Base-by-base conservation (phyloP, 2,888 invertebrate genomes). In the Scaptomyza tumidula region DNA sequence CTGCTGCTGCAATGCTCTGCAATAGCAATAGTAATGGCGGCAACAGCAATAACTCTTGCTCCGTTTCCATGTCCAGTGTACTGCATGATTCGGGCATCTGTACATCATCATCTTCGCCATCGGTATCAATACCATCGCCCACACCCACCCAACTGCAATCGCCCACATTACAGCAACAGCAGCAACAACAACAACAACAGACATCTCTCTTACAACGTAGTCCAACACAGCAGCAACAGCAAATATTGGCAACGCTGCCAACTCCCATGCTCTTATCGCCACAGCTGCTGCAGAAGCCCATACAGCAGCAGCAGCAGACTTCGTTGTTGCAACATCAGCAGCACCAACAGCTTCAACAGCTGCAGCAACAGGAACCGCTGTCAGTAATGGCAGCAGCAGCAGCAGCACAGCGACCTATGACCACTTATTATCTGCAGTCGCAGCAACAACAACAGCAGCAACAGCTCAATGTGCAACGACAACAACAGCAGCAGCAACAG, bases 61-160 rank as follows among this genome's bases (percentile, higher is more conserved):
- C 90, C 6, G 83, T 90, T 14, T 86, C 90, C 1, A 90, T 90
- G 66, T 87, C 90, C 2, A 91, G 86, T 75, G 78, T 90, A 50
- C 14, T 90, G 82, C 91, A 91, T 37, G 92, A 92, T 78, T 92
- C 92, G 4, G 92, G 92, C 3, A 89, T 92, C 13, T 92, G 91
- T 39, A 92, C 92, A 1, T 92, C 92, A 3, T 91, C 92, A 0
- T 92, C 92, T 0, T 91, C 92, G 49, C 92, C 92, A 7, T 91
- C 91, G 5, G 91, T 92, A 19, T 91, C 92, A 13, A 90, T 91
- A 78, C 92, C 92, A 13, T 91, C 92, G 24, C 92, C 92, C 1
- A 89, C 91, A 13, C 79, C 86, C 6, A 69, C 75, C 6, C 89
- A 90, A 31, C 75, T 92, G 44, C 91, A 90, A 59, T 92, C 92